Evolutionary conservation across 2,888 invertebrate genomes (phyloP).

Genomic region (Girardia tigrina): DNA sequence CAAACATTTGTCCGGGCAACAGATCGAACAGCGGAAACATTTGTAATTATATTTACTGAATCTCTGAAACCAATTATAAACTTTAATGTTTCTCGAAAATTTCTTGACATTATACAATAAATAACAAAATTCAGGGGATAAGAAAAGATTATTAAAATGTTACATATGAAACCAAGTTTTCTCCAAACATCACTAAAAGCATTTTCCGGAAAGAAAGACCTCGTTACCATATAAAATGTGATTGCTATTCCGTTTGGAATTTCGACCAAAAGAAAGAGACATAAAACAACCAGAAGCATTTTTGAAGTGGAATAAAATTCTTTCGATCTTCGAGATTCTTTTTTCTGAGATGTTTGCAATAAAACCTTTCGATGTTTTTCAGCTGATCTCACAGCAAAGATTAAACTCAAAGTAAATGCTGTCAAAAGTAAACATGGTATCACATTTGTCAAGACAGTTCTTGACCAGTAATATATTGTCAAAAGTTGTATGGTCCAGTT

Average conservation of each 20-base stretch:
- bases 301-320: constrained; percentile 47
- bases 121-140: constrained; percentile 87
- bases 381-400: constrained; percentile 69
- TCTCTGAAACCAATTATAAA: neutral
- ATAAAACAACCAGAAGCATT: constrained; percentile 52
- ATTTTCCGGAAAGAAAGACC: neutral
- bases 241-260: constrained; percentile 47
- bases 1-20: neutral
- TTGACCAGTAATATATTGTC: constrained; percentile 68
- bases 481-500: constrained; percentile 20
- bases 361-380: constrained; percentile 63
- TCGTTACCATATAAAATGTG: neutral
- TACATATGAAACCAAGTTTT: constrained; percentile 49
- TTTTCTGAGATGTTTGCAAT: constrained; percentile 12
- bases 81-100: constrained; percentile 76
- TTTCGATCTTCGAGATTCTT: neutral
- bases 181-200: neutral
- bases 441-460: constrained; percentile 80
- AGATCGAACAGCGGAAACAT: neutral
- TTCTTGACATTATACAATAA: constrained; percentile 84
- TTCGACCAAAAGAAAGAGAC: constrained; percentile 52
- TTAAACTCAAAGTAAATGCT: constrained; percentile 71
- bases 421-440: constrained; percentile 76
- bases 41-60: neutral
- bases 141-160: constrained; percentile 75